These are phyloP conservation scores for Maniola jurtina DNA, from an alignment of 1,140 invertebrate genomes.

Conservation along the genomic window DNA sequence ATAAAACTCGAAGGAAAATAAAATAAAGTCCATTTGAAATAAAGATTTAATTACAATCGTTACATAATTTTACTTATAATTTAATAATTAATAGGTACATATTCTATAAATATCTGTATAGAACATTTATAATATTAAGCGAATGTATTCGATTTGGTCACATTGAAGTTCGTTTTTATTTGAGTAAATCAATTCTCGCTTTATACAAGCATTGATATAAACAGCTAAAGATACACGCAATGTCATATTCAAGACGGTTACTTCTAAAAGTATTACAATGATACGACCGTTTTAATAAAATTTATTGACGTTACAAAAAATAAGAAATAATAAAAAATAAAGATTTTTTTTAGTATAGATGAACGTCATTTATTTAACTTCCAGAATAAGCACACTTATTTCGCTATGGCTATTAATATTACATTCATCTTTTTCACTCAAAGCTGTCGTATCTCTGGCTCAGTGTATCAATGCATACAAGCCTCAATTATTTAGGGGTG, in stretches of 20 bases:
- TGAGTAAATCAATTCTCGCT: slow-evolving; percentile 3
- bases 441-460: neutral
- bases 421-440: too few relatives aligned
- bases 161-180: slow-evolving; percentile 44
- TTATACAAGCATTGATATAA: neutral
- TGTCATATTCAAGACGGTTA: too few relatives aligned
- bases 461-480: slow-evolving; percentile 23
- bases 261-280: too few relatives aligned
- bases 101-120: slow-evolving; percentile 77
- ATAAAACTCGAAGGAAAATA: slow-evolving; percentile 35
- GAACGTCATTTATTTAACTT: too few relatives aligned
- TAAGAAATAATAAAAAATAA: too few relatives aligned
- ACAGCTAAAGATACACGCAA: neutral
- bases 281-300: too few relatives aligned
- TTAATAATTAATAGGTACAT: slow-evolving; percentile 73
- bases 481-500: slow-evolving; percentile 41
- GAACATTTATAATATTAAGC: slow-evolving; percentile 74
- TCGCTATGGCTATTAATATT: too few relatives aligned
- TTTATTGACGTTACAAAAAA: too few relatives aligned
- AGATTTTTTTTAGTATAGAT: too few relatives aligned
- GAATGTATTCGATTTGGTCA: slow-evolving; percentile 77
- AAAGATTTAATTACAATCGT: slow-evolving; percentile 78
- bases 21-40: slow-evolving; percentile 61
- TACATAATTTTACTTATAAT: slow-evolving; percentile 76
- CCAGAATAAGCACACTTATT: too few relatives aligned